Percentiles rank a stretch among this genome's conserved stretches.
Conservation (phyloP, 2,797 vertebrate genomes). For the Pagetopsis macropterus region DNA sequence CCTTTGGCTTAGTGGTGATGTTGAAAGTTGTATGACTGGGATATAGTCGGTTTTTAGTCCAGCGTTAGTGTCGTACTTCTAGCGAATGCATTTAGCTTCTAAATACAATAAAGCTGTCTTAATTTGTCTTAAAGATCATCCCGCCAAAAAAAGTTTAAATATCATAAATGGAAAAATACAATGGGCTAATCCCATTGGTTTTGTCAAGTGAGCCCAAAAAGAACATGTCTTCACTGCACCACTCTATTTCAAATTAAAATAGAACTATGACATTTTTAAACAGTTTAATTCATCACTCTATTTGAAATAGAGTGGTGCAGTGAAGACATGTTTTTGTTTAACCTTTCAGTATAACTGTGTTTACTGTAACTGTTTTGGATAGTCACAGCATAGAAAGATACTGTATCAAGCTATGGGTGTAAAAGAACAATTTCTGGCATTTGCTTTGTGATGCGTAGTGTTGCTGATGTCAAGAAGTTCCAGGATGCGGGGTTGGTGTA, state of each 20-base stretch:
- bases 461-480: slow-evolving; percentile 84
- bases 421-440: slow-evolving; percentile 2
- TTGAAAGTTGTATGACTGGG: too few species aligned
- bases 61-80: too few species aligned
- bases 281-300: neutral
- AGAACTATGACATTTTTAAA: slow-evolving; percentile 3
- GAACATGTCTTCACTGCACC: neutral
- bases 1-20: too few species aligned
- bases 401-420: neutral
- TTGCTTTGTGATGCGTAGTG: slow-evolving; percentile 88
- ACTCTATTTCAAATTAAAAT: neutral
- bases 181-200: too few species aligned
- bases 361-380: neutral
- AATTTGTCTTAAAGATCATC: too few species aligned
- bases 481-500: slow-evolving; percentile 80
- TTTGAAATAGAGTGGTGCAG: neutral
- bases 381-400: neutral
- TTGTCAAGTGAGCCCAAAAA: too few species aligned
- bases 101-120: too few species aligned
- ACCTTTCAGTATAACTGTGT: neutral
- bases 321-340: too few species aligned
- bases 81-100: too few species aligned
- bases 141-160: too few species aligned
- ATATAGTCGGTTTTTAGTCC: too few species aligned
- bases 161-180: too few species aligned